Evolutionary conservation across 1,140 invertebrate genomes (phyloP).

Genomic region (Rhynchophorus ferrugineus): DNA sequence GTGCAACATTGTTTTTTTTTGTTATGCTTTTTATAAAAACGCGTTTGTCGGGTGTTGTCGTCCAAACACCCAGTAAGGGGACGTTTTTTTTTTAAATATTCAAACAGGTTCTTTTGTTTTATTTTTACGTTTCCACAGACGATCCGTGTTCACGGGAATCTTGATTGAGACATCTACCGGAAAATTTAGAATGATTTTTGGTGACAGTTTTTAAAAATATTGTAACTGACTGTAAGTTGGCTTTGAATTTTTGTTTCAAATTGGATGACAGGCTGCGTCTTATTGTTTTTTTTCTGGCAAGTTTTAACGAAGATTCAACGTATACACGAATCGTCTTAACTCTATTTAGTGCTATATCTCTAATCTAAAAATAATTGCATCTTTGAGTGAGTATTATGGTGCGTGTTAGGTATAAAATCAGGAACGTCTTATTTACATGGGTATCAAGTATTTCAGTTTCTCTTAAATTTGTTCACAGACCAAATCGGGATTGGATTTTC

Average conservation of each 20-base stretch:
- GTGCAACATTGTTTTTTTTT: conserved; percentile 2
- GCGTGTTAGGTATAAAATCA: conserved; percentile 35
- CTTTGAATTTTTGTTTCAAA: too few species aligned
- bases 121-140: background rate
- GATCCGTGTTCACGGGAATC: too few species aligned
- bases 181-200: too few species aligned
- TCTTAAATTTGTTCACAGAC: too few species aligned
- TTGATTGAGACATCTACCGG: too few species aligned
- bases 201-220: too few species aligned
- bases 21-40: background rate
- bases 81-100: background rate
- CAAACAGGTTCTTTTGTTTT: background rate
- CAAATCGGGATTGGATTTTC: too few species aligned
- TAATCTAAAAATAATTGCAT: conserved; percentile 32
- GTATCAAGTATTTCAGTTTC: conserved; percentile 16
- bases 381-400: conserved; percentile 22
- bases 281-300: too few species aligned
- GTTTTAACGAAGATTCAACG: too few species aligned
- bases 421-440: conserved; percentile 34
- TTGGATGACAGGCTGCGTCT: too few species aligned
- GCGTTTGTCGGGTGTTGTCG: background rate
- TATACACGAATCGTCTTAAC: too few species aligned
- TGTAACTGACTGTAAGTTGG: too few species aligned
- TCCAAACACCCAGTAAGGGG: background rate
- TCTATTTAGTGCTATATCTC: conserved; percentile 23